phyloP scores from a whole-genome alignment of 2,113 vertebrate genomes.

The Phycodurus eques region DNA sequence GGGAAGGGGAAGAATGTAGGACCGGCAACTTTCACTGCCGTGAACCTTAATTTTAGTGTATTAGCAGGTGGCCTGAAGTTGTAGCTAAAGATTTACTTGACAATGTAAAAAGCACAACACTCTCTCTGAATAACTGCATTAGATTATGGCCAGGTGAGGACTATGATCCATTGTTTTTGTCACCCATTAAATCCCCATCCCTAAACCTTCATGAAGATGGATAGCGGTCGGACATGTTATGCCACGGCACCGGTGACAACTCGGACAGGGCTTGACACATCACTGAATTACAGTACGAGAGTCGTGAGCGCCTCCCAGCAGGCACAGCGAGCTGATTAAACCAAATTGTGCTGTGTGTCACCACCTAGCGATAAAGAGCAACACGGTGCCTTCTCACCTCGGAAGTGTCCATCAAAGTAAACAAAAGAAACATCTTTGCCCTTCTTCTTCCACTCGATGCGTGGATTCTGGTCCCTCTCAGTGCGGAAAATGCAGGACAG shows the following conservation, averaged over 20 bases:
- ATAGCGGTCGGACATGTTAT: conserved; percentile 20
- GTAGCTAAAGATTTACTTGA: background rate
- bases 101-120: conserved; percentile 7
- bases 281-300: background rate
- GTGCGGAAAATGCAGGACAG: conserved; percentile 83
- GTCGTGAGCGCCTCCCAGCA: conserved; percentile 8
- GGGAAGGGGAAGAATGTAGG: background rate
- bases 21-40: background rate
- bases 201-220: conserved; percentile 10
- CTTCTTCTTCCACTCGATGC: conserved; percentile 94
- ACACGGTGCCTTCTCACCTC: conserved; percentile 71
- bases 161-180: conserved; percentile 36
- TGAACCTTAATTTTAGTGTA: background rate
- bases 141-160: conserved; percentile 3
- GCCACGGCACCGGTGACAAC: conserved; percentile 5
- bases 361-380: conserved; percentile 27
- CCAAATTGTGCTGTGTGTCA: conserved; percentile 15
- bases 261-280: background rate
- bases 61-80: conserved; percentile 1
- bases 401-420: conserved; percentile 79
- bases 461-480: conserved; percentile 71
- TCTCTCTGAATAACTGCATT: background rate
- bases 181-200: conserved; percentile 14
- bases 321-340: conserved; percentile 35
- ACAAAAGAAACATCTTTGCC: conserved; percentile 81